Base-by-base conservation (phyloP, 1,140 invertebrate species). In the Akabosia matsudoensis region DNA sequence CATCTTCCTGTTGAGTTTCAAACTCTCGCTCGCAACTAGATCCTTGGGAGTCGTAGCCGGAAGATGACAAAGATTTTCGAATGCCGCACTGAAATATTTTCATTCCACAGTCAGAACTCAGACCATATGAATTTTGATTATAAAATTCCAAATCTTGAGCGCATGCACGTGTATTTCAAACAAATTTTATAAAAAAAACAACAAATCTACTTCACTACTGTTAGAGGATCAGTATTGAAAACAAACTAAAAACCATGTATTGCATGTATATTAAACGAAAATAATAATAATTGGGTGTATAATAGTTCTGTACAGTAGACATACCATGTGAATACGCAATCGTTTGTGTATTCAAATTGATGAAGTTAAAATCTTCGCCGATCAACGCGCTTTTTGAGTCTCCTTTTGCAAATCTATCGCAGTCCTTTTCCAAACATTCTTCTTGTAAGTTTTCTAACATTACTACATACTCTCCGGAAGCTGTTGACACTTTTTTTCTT, bases 71-170 rank as follows among this genome's bases (percentile, higher is more conserved):
- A 28, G 61, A 28, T 67, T 67, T 22, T 67, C 22, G 61, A 30
- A 30, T 67, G 61, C 61, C 61, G 30, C 61, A 67, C 61, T 67
- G 28, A 67, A 67, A 67, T 67, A 31, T 67, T 30, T 45, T 45
- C 37, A 10, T 45, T 45, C 37, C 37, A 45, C n/a, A 45, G 37
- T 18, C 18, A 45, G 18, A 45, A 45, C 7, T 45, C 7, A 45
- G 18, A 45, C 7, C 37, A 45, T 18, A 45, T 45, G 18, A 7
- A 45, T 45, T n/a, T n/a, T n/a, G n/a, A n/a, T n/a, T n/a, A 45
- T 45, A 45, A 45, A 45, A 45, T n/a, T n/a, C n/a, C n/a, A n/a
- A n/a, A n/a, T n/a, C n/a, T n/a, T n/a, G n/a, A n/a, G n/a, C n/a
- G n/a, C n/a, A n/a, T n/a, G n/a, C n/a, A 45, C 37, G 18, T 45